These are phyloP conservation scores for Phocoena sinus DNA, from an alignment of 2,113 vertebrate genomes.

Conservation along the genomic window DNA sequence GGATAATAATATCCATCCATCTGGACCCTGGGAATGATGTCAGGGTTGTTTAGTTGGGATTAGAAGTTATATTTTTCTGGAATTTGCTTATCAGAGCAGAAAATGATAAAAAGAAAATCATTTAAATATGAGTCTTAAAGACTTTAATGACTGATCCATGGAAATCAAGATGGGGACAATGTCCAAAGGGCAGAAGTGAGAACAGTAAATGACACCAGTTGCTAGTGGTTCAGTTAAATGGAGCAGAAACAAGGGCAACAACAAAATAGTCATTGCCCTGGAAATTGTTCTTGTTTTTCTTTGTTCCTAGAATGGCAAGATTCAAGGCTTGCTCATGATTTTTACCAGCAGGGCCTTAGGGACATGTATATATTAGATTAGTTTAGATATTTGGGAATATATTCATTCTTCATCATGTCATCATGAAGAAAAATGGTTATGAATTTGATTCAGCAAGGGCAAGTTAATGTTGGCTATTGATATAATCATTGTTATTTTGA, in stretches of 20 bases:
- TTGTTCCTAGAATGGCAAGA: background rate
- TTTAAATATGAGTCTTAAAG: background rate
- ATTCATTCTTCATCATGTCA: background rate
- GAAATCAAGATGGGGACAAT: background rate
- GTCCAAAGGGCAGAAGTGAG: background rate
- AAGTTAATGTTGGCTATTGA: background rate
- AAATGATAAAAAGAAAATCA: background rate
- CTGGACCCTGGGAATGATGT: background rate
- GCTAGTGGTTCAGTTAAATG: background rate
- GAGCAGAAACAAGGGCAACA: background rate
- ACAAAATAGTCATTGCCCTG: background rate
- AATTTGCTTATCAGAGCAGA: background rate
- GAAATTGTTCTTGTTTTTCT: background rate
- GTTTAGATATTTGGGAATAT: background rate
- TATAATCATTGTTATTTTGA: background rate
- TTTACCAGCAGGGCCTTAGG: background rate
- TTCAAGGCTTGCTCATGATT: background rate
- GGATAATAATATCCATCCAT: slow-evolving; percentile 18
- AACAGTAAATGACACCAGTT: background rate
- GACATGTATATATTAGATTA: background rate
- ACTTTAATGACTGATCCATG: background rate
- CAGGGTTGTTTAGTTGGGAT: background rate
- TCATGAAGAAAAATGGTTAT: background rate
- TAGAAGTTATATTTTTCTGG: slow-evolving; percentile 32
- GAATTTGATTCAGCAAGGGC: background rate